Evolutionary conservation across 1,140 invertebrate species (phyloP), one percentile per base, ranked within the genome.

Genomic region (Megalonaias nervosa): DNA sequence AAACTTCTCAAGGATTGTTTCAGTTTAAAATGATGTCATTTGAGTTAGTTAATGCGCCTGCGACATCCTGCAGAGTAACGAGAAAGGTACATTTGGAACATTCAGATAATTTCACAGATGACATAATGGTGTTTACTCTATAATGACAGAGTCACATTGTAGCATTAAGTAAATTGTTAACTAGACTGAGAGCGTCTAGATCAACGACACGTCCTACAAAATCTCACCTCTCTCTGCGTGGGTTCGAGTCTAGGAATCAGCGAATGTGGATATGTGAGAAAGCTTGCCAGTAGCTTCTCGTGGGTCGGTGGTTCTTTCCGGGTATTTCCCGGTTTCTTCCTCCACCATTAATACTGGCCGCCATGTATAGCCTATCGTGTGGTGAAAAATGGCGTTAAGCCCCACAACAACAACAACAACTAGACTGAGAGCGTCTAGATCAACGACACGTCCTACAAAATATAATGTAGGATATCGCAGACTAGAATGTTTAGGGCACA

Each of bases 21-120:
- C 80, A 85, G 5, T 85, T 81, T 61, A 77, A 14, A 2, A 79
- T 81, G 6, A 77, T 82, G 80, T 82, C 85, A 17, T 89, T 88
- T 79, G 83, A 86, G 15, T 68, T 89, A 56, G 72, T 58, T n/a
- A 88, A 82, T 57, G 77, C 77, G 15, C 77, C 85, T 0, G 82
- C 77, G 15, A 79, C 79, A 19, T 90, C 89, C 75, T 69, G 82
- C 66, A 66, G 86, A 75, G 69, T 84, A 31, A 87, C 89, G 77
- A 61, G 82, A 16, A 79, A 70, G 31, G 31, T 16, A 19, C 81
- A 71, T 15, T n/a, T 69, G 60, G 23, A 64, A 58, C 67, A 74
- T 5, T 71, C 38, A 38, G 68, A 69, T 55, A 59, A 71, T 16
- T 81, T 68, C 69, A 69, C 82, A 26, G 71, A 83, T 69, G 75